Evolutionary conservation across 2,113 vertebrate species (phyloP).

Genomic region (Halcyon malimbica): DNA sequence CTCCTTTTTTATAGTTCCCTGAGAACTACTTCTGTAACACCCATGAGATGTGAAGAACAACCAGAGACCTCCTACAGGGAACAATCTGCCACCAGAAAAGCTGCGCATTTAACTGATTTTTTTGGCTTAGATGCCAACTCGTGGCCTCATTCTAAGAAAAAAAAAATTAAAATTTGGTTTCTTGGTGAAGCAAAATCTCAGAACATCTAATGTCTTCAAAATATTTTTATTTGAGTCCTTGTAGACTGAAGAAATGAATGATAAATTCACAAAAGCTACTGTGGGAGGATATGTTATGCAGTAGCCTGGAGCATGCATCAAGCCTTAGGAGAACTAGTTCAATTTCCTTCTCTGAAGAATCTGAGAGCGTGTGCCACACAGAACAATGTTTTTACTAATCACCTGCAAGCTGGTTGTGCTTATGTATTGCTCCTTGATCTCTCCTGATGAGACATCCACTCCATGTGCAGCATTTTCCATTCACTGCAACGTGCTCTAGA

Average conservation of each 20-base stretch:
- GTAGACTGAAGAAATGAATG: background rate
- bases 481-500: background rate
- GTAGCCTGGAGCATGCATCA: background rate
- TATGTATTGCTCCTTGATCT: background rate
- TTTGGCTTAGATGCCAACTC: conserved; percentile 26
- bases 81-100: conserved; percentile 55
- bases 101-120: conserved; percentile 46
- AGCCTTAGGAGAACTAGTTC: background rate
- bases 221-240: background rate
- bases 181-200: background rate
- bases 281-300: background rate
- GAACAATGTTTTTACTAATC: background rate
- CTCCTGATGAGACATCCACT: background rate
- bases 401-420: background rate
- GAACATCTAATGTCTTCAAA: background rate
- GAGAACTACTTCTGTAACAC: conserved; percentile 56
- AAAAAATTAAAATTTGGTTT: background rate
- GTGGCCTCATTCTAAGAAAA: conserved; percentile 1
- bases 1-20: conserved; percentile 21
- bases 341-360: background rate
- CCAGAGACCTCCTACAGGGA: conserved; percentile 54
- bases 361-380: background rate
- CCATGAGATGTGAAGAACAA: conserved; percentile 57
- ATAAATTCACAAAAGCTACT: background rate
- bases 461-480: background rate